Evolutionary conservation across 1,140 invertebrate species (phyloP), one percentile per base, ranked within the genome.

Genomic region (Bombus sibiricus): DNA sequence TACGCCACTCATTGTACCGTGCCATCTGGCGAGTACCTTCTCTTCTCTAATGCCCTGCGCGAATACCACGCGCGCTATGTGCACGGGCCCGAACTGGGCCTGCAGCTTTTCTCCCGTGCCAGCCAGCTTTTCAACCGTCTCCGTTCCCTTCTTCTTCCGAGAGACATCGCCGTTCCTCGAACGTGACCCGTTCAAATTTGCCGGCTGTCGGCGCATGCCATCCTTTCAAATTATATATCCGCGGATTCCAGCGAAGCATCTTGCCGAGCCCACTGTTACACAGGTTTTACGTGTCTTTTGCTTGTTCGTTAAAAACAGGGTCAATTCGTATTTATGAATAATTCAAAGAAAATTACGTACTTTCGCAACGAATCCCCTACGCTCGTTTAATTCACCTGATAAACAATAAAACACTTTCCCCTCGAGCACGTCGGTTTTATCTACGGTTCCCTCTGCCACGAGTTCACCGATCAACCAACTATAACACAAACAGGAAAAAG

Each of bases 1-100:
- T 92, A 89, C 90, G 77, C 91, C 88, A 92, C 92, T 94, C 93
- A 93, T 93, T 94, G 89, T 93, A 90, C 91, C 91, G 88, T 87
- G 89, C 91, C 90, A 93, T 94, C 92, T 93, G 88, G 91, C 79
- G 86, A 75, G 83, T 87, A 90, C 78, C 81, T 88, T 78, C n/a
- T 62, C 41, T 37, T 47, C 41, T 68, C 62, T 79, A 53, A 79
- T 53, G 59, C 66, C 32, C 32, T 62, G n/a, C 76, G 81, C 77
- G 68, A 76, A 81, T 72, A 32, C 77, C 73, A 66, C n/a, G n/a
- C 64, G 32, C 53, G 64, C 57, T 57, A 9, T 1, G 13, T 32
- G 10, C n/a, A 12, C 28, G 47, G 22, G 37, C 62, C 68, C 80
- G 32, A 84, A 84, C 79, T 77, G 79, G 83, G 81, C 73, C 86